Evolutionary conservation across 2,888 invertebrate genomes (phyloP).

Genomic region (Metacarcinus magister): DNA sequence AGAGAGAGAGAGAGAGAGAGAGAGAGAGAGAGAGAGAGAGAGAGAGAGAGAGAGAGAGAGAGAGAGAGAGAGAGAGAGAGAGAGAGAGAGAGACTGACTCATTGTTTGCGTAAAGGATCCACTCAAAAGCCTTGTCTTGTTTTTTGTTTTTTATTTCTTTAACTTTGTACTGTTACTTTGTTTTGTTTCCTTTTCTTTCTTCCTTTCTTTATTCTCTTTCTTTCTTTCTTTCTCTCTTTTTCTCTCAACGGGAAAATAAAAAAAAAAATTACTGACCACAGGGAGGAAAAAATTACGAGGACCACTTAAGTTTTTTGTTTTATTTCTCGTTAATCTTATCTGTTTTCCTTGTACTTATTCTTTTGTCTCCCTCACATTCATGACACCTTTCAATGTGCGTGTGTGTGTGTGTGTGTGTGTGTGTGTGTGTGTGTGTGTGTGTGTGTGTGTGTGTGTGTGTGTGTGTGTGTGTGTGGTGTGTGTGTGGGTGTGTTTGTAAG

Average conservation of each 20-base stretch:
- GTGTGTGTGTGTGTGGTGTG: conserved; percentile 26
- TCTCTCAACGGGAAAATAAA: background rate
- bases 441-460: conserved; percentile 26
- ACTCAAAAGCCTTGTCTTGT: background rate
- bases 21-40: conserved; percentile 26
- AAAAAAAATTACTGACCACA: background rate
- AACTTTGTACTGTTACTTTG: too few species aligned
- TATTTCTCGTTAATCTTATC: background rate
- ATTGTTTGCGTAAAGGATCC: background rate
- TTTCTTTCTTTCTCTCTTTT: background rate
- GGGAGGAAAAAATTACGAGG: background rate
- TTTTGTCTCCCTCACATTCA: background rate
- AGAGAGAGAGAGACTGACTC: background rate
- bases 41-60: conserved; percentile 17
- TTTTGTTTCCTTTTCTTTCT: background rate
- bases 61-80: background rate
- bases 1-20: conserved; percentile 26
- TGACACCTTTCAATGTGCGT: background rate
- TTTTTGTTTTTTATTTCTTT: too few species aligned
- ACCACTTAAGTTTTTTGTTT: background rate
- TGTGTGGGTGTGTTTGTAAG: background rate
- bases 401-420: conserved; percentile 15
- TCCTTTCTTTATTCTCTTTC: background rate
- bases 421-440: conserved; percentile 26
- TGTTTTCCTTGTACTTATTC: background rate